phyloP scores from a whole-genome alignment of 2,888 invertebrate genomes.

The Acrobasis suavella region DNA sequence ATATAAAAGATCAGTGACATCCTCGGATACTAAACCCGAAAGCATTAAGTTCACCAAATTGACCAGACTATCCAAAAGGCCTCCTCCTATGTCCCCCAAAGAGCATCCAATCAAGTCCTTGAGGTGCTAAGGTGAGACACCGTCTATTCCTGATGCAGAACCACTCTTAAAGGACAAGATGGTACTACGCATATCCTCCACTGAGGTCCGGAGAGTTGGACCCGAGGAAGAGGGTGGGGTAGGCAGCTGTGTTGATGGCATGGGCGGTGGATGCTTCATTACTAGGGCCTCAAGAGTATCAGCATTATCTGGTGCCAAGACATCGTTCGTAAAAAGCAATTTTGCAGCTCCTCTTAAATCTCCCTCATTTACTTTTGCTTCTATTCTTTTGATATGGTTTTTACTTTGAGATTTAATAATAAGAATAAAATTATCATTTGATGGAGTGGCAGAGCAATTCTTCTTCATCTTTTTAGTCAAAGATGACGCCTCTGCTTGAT shows the following conservation, averaged over 20 bases:
- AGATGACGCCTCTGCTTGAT: background rate
- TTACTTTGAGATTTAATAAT: background rate
- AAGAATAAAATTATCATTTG: background rate
- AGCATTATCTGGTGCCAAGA: too few relatives aligned
- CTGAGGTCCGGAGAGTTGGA: too few relatives aligned
- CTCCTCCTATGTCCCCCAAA: background rate
- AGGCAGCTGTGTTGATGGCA: background rate
- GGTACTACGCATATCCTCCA: too few relatives aligned
- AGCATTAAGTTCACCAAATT: too few relatives aligned
- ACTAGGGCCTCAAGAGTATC: too few relatives aligned
- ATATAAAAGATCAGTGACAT: too few relatives aligned
- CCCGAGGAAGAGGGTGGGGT: background rate
- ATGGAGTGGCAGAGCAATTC: background rate
- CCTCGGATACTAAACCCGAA: too few relatives aligned
- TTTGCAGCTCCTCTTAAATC: too few relatives aligned
- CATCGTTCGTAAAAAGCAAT: too few relatives aligned
- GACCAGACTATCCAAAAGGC: background rate
- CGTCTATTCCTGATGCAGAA: constrained; percentile 1
- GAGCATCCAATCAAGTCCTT: background rate
- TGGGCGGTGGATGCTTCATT: too few relatives aligned
- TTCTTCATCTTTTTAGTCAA: background rate
- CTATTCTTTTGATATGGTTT: background rate
- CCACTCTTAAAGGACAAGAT: background rate
- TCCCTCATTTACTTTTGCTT: background rate
- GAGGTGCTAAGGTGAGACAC: constrained; percentile 1